Evolutionary conservation across 1,140 invertebrate species (phyloP).

Genomic region (Tribolium madens): DNA sequence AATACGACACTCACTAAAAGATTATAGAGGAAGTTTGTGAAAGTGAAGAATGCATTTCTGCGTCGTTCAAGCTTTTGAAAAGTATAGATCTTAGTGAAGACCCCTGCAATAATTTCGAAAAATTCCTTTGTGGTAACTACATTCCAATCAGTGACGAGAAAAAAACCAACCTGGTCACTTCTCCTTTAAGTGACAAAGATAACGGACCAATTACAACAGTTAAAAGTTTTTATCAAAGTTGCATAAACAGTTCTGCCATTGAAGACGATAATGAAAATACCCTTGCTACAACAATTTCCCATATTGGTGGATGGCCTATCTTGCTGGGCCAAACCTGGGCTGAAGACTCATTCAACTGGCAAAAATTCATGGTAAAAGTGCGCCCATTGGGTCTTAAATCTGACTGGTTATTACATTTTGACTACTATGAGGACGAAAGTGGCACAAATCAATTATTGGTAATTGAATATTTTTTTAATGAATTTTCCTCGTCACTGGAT

Average conservation of each 20-base stretch:
- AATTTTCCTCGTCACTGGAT: too few relatives aligned
- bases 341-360: constrained; percentile 26
- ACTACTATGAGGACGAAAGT: constrained; percentile 12
- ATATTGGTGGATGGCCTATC: constrained; percentile 39
- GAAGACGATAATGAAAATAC: constrained; percentile 1
- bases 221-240: constrained; percentile 27
- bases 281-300: not conserved
- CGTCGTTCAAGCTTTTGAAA: constrained; percentile 32
- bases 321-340: constrained; percentile 30
- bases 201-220: not conserved
- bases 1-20: not conserved
- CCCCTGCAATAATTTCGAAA: constrained; percentile 82
- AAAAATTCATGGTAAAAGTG: constrained; percentile 71
- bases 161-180: constrained; percentile 49
- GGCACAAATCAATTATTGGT: constrained; percentile 10
- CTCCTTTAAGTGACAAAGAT: not conserved
- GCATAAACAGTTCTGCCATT: constrained; percentile 30
- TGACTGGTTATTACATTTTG: constrained; percentile 32
- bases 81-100: constrained; percentile 66
- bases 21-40: not conserved
- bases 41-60: constrained; percentile 34
- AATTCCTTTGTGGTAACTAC: constrained; percentile 74
- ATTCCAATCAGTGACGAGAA: constrained; percentile 67
- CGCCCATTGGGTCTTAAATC: constrained; percentile 68
- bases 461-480: not conserved